Conservation (phyloP, 2,797 vertebrate genomes). For the Parauchenoglanis ngamensis region DNA sequence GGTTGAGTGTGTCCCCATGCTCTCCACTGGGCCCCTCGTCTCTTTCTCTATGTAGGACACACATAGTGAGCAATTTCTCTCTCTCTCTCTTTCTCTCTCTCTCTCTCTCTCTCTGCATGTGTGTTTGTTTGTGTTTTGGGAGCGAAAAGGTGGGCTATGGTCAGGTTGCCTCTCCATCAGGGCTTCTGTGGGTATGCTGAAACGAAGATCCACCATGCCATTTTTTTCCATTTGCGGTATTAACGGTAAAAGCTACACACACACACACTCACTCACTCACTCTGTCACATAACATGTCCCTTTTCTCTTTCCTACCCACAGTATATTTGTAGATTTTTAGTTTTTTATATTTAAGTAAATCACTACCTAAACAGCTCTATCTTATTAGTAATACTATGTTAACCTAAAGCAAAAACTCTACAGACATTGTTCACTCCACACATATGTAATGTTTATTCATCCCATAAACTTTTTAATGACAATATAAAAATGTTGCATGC, state of each 20-base stretch:
- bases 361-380: not conserved
- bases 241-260: slow-evolving; percentile 39
- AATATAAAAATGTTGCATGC: not conserved
- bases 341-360: not conserved
- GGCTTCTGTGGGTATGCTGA: slow-evolving; percentile 52
- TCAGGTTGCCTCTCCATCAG: slow-evolving; percentile 41
- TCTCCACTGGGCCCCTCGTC: slow-evolving; percentile 39
- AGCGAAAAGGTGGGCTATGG: slow-evolving; percentile 40
- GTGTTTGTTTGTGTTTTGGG: slow-evolving; percentile 27
- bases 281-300: slow-evolving; percentile 3
- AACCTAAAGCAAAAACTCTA: not conserved
- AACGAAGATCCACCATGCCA: slow-evolving; percentile 24
- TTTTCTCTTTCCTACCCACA: not conserved
- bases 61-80: not conserved
- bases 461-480: not conserved
- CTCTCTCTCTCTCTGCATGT: not conserved
- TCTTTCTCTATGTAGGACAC: slow-evolving; percentile 51
- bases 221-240: slow-evolving; percentile 49
- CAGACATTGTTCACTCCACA: not conserved
- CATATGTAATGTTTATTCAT: not conserved
- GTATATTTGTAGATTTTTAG: not conserved
- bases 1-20: slow-evolving; percentile 36
- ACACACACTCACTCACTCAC: not conserved
- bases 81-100: slow-evolving; percentile 6
- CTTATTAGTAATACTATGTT: not conserved